phyloP scores from a whole-genome alignment of 2,888 invertebrate genomes.

The Nomada ferruginata region DNA sequence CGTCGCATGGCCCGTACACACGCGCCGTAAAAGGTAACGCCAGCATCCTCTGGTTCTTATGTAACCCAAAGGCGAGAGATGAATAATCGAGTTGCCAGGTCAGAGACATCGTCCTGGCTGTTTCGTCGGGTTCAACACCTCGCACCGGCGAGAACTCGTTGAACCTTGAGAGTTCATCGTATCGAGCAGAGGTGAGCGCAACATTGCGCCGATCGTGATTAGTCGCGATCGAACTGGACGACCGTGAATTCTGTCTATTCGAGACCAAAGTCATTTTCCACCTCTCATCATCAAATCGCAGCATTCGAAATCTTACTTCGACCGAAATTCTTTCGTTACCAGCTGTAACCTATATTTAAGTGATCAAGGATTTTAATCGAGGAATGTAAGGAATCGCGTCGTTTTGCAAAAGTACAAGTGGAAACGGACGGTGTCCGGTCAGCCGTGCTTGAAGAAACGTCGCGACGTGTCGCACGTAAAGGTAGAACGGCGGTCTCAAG shows the following conservation, averaged over 20 bases:
- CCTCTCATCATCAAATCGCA: not conserved
- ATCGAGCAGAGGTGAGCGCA: constrained; percentile 21
- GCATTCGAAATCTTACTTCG: not conserved
- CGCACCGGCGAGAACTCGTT: constrained; percentile 37
- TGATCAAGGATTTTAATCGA: too few species aligned
- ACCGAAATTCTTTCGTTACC: not conserved
- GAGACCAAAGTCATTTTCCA: constrained; percentile 24
- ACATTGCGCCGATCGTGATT: constrained; percentile 54
- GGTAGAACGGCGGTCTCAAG: constrained; percentile 61
- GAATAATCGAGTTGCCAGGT: constrained; percentile 53
- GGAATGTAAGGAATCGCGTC: not conserved
- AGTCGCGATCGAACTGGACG: constrained; percentile 43
- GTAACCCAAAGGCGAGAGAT: constrained; percentile 55
- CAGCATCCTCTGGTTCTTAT: constrained; percentile 56
- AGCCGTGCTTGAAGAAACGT: constrained; percentile 54
- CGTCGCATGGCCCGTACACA: constrained; percentile 11
- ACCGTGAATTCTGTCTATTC: constrained; percentile 46
- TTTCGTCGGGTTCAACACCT: constrained; percentile 45
- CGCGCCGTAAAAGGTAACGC: constrained; percentile 57
- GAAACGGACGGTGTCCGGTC: constrained; percentile 72
- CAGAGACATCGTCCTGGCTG: constrained; percentile 55
- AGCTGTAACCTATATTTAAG: not conserved
- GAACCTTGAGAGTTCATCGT: constrained; percentile 50
- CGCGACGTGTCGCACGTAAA: constrained; percentile 3
- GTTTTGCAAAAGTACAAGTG: constrained; percentile 72